Percentiles rank a stretch among this genome's conserved stretches.
Evolutionary conservation across 2,888 invertebrate genomes (phyloP).

Genomic region (Tholera decimalis): DNA sequence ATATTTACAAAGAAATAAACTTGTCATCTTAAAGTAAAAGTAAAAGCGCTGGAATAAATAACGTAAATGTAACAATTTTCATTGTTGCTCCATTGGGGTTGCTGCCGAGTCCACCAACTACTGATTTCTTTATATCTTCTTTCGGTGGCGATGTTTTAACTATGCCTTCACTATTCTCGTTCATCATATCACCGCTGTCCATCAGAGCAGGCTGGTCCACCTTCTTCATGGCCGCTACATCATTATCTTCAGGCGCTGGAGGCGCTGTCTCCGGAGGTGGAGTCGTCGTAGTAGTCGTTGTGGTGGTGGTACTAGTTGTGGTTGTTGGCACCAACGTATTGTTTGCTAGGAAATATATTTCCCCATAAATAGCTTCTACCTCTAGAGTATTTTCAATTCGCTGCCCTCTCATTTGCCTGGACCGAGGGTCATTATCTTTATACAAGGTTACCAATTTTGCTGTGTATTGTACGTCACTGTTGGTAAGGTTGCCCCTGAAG

Average conservation of each 20-base stretch:
- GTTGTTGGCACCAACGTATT: conserved; percentile 95
- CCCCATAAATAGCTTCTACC: conserved; percentile 94
- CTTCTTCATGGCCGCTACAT: conserved; percentile 81
- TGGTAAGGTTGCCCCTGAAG: conserved; percentile 94
- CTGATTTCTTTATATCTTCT: conserved; percentile 82
- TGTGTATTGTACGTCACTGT: conserved; percentile 94
- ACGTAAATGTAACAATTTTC: conserved; percentile 70
- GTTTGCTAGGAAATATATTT: conserved; percentile 94
- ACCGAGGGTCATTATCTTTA: conserved; percentile 91
- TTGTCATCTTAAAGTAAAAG: conserved; percentile 79
- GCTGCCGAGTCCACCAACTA: conserved; percentile 84
- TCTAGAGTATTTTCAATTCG: conserved; percentile 93
- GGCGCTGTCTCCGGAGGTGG: conserved; percentile 89
- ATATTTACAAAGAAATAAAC: conserved; percentile 82
- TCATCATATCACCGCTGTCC: conserved; percentile 78
- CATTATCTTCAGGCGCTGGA: conserved; percentile 87
- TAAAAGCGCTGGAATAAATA: conserved; percentile 79
- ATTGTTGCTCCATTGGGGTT: conserved; percentile 75
- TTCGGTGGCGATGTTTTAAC: conserved; percentile 76
- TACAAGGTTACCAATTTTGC: conserved; percentile 94
- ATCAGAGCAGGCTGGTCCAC: conserved; percentile 74
- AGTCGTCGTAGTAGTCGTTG: conserved; percentile 91
- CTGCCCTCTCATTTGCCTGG: conserved; percentile 92
- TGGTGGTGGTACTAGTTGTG: conserved; percentile 92
- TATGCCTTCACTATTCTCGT: conserved; percentile 79